A percentile compares a stretch with the other conserved stretches of the same genome.
These are phyloP conservation scores for Drosophila borborema DNA, from an alignment of 2,888 invertebrate species.

Conservation along the genomic window DNA sequence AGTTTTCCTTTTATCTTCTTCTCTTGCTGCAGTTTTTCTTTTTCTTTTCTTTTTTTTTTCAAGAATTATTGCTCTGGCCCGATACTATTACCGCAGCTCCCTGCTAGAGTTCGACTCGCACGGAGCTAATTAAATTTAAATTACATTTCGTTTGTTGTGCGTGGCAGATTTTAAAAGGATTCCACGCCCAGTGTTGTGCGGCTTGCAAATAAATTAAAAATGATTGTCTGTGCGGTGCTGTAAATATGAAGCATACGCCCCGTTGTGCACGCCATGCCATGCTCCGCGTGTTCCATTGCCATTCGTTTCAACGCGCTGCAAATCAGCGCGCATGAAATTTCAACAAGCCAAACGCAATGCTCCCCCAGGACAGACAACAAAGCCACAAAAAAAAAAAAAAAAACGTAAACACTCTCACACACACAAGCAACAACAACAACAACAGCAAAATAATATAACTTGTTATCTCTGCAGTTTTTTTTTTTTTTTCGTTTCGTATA, in stretches of 20 bases:
- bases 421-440: constrained; percentile 16
- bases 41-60: constrained; percentile 1
- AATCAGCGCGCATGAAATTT: constrained; percentile 72
- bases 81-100: constrained; percentile 2
- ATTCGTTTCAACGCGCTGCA: constrained; percentile 40
- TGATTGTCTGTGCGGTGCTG: constrained; percentile 49
- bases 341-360: constrained; percentile 41
- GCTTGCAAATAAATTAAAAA: constrained; percentile 67
- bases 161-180: constrained; percentile 45
- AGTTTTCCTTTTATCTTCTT: constrained; percentile 19
- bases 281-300: constrained; percentile 24
- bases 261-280: constrained; percentile 4
- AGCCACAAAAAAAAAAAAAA: constrained; percentile 16
- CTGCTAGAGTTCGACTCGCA: constrained; percentile 5
- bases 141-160: constrained; percentile 54
- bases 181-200: constrained; percentile 32
- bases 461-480: constrained; percentile 63
- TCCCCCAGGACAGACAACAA: constrained; percentile 52
- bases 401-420: background rate
- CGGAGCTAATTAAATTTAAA: constrained; percentile 69
- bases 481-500: constrained; percentile 29
- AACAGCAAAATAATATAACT: constrained; percentile 59
- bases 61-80: constrained; percentile 50
- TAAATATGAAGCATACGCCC: constrained; percentile 49
- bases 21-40: background rate